These are phyloP conservation scores for Nomada flava DNA, from an alignment of 2,888 invertebrate genomes.

Conservation along the genomic window DNA sequence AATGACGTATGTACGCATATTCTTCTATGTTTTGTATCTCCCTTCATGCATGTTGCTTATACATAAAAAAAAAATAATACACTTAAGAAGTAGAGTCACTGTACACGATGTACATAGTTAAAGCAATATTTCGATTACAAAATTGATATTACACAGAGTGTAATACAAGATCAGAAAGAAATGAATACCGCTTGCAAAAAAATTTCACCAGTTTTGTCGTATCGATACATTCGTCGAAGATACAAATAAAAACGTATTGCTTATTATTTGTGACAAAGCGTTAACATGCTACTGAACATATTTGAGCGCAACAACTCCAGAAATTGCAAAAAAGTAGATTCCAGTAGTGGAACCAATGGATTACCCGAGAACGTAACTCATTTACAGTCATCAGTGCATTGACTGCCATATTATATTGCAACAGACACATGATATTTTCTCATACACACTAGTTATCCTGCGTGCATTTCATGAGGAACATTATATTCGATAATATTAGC, in stretches of 20 bases:
- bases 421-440: constrained; percentile 43
- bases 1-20: constrained; percentile 36
- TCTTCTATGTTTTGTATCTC: constrained; percentile 37
- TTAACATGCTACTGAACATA: constrained; percentile 41
- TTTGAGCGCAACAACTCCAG: constrained; percentile 49
- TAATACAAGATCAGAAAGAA: constrained; percentile 44
- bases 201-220: constrained; percentile 27
- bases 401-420: constrained; percentile 42
- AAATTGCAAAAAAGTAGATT: constrained; percentile 33
- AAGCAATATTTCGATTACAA: constrained; percentile 53
- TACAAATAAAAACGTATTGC: constrained; percentile 34
- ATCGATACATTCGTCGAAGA: constrained; percentile 29
- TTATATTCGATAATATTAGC: constrained; percentile 71
- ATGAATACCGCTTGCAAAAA: constrained; percentile 35
- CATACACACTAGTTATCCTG: constrained; percentile 65
- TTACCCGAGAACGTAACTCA: constrained; percentile 34
- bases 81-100: constrained; percentile 51
- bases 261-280: constrained; percentile 35
- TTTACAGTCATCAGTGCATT: constrained; percentile 54
- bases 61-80: constrained; percentile 58
- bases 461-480: constrained; percentile 79
- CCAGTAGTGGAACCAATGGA: constrained; percentile 25
- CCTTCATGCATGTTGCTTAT: constrained; percentile 50
- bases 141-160: constrained; percentile 58
- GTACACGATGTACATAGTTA: constrained; percentile 58